A percentile compares a stretch with the other conserved stretches of the same genome.
Evolutionary conservation across 2,113 vertebrate species (phyloP).

Genomic region (Xenopus laevis): DNA sequence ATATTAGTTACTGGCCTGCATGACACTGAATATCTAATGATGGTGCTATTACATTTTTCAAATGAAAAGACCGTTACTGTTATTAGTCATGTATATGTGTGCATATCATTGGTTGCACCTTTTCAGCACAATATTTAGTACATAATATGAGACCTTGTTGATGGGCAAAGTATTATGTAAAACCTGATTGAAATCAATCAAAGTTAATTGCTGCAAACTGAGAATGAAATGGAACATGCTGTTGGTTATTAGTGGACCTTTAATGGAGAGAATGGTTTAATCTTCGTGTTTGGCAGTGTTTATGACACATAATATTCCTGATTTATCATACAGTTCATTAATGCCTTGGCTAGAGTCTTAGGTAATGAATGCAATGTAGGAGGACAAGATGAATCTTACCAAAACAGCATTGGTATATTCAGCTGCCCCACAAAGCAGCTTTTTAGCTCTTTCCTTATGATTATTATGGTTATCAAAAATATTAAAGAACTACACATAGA

Average conservation of each 20-base stretch:
- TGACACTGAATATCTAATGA: neutral
- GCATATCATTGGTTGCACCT: no score
- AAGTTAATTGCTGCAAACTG: slow-evolving; percentile 49
- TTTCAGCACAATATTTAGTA: slow-evolving; percentile 18
- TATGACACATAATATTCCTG: slow-evolving; percentile 18
- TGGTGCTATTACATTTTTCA: neutral
- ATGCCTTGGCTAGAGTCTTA: slow-evolving; percentile 21
- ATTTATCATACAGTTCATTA: slow-evolving; percentile 31
- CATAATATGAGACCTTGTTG: slow-evolving; percentile 45
- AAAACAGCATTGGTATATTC: no score
- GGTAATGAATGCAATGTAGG: neutral
- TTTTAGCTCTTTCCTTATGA: no score
- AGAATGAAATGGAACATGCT: slow-evolving; percentile 50
- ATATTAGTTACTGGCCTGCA: neutral
- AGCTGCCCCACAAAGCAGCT: no score
- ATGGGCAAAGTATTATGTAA: slow-evolving; percentile 49
- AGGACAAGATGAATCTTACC: no score
- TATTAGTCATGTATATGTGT: no score
- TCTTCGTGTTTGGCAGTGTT: slow-evolving; percentile 34
- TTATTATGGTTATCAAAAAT: no score
- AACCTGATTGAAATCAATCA: slow-evolving; percentile 55
- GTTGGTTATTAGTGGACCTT: slow-evolving; percentile 50
- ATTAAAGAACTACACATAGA: no score
- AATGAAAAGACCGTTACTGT: neutral
- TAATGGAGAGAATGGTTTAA: slow-evolving; percentile 32